These are phyloP conservation scores for Platalea minor DNA, from an alignment of 2,797 vertebrate species.

Conservation along the genomic window DNA sequence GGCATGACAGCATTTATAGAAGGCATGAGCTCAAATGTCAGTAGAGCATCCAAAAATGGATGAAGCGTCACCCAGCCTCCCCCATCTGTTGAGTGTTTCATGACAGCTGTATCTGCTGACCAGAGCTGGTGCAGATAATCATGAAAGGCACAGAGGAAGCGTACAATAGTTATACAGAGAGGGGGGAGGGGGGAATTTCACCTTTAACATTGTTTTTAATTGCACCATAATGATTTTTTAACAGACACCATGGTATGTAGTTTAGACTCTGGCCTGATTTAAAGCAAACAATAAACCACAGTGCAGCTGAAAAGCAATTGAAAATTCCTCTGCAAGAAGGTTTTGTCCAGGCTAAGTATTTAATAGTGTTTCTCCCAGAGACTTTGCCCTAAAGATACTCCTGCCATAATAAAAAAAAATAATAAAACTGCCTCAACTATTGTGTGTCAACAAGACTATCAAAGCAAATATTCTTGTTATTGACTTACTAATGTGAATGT, in stretches of 20 bases:
- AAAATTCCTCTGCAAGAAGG: constrained; percentile 65
- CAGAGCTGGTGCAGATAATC: constrained; percentile 62
- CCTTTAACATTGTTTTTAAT: constrained; percentile 73
- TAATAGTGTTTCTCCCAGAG: constrained; percentile 57
- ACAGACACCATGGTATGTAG: constrained; percentile 65
- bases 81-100: constrained; percentile 79
- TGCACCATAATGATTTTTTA: constrained; percentile 78
- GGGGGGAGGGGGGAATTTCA: constrained; percentile 38
- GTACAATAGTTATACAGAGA: neutral
- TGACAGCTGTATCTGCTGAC: constrained; percentile 78
- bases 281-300: constrained; percentile 73
- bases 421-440: neutral
- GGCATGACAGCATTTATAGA: constrained; percentile 68
- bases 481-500: neutral
- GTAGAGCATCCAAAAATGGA: constrained; percentile 64
- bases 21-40: constrained; percentile 71
- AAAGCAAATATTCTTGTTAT: constrained; percentile 29
- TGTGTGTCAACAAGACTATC: neutral
- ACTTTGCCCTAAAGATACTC: constrained; percentile 59
- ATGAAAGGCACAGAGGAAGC: constrained; percentile 57
- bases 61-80: constrained; percentile 59
- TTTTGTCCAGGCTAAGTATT: constrained; percentile 65
- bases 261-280: constrained; percentile 65
- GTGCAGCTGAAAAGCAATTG: constrained; percentile 69
- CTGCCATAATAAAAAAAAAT: neutral